A percentile compares a stretch with the other conserved stretches of the same genome.
phyloP scores from a whole-genome alignment of 2,113 vertebrate genomes.

The Climacteris rufus region DNA sequence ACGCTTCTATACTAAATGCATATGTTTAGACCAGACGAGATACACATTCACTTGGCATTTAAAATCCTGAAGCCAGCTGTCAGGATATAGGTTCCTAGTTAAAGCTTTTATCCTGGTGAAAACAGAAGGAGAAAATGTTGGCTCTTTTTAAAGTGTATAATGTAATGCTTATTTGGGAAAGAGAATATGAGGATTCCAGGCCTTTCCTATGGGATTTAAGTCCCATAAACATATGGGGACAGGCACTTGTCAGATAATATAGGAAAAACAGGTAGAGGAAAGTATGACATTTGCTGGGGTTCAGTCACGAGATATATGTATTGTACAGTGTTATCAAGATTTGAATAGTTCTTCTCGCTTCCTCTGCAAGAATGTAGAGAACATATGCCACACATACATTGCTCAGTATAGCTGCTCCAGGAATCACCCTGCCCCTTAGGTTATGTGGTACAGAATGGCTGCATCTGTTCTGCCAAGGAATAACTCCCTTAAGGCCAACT shows the following conservation, averaged over 20 bases:
- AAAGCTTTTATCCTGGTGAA: not conserved
- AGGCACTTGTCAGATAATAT: not conserved
- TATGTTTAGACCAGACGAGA: not conserved
- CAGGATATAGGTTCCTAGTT: not conserved
- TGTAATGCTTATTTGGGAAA: not conserved
- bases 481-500: not conserved
- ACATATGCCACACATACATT: too few species aligned
- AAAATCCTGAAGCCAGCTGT: not conserved
- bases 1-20: not conserved
- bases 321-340: not conserved
- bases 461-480: not conserved
- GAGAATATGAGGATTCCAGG: not conserved
- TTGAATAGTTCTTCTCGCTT: not conserved
- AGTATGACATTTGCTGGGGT: not conserved
- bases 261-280: not conserved
- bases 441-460: not conserved
- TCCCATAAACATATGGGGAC: not conserved
- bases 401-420: accelerated
- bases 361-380: not conserved
- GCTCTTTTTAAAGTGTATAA: not conserved
- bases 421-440: not conserved
- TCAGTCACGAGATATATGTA: not conserved
- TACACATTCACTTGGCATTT: not conserved
- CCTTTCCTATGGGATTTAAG: not conserved
- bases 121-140: not conserved